A percentile compares a stretch with the other conserved stretches of the same genome.
phyloP scores from a whole-genome alignment of 1,140 invertebrate genomes.

The Pachyrhynchus sulphureomaculatus region DNA sequence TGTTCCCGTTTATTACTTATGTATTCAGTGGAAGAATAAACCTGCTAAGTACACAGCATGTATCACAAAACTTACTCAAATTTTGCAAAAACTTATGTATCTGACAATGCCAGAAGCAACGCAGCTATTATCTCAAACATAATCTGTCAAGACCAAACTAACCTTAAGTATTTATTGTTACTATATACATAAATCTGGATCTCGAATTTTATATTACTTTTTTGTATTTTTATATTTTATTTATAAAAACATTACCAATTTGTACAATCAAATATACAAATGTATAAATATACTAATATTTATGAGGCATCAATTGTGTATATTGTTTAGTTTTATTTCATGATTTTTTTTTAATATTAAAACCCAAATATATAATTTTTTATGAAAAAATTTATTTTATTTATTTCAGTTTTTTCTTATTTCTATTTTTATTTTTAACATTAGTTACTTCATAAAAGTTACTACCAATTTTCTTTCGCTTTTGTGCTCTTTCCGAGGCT shows the following conservation, averaged over 20 bases:
- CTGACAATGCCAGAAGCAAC: constrained; percentile 44
- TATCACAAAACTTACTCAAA: constrained; percentile 51
- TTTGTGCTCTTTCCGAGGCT: constrained; percentile 70
- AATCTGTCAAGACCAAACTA: background rate
- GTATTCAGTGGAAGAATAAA: constrained; percentile 83
- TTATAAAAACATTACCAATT: constrained; percentile 6
- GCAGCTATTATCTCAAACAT: constrained; percentile 31
- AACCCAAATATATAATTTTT: background rate
- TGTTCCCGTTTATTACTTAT: constrained; percentile 87
- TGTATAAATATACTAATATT: too few species aligned
- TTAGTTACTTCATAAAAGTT: constrained; percentile 92
- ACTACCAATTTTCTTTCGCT: constrained; percentile 84
- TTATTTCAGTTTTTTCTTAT: constrained; percentile 55
- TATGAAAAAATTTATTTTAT: background rate
- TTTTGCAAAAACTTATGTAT: constrained; percentile 55
- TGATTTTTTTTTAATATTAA: background rate
- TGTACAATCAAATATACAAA: constrained; percentile 18
- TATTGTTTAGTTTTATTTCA: background rate
- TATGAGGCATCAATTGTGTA: constrained; percentile 1
- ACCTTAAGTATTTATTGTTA: constrained; percentile 3
- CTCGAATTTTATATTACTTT: background rate
- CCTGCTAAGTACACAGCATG: constrained; percentile 51
- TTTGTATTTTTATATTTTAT: constrained; percentile 6
- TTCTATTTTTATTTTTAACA: constrained; percentile 86
- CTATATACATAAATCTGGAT: constrained; percentile 1